Evolutionary conservation across 2,888 invertebrate genomes (phyloP).

Genomic region (Smittia sp.): DNA sequence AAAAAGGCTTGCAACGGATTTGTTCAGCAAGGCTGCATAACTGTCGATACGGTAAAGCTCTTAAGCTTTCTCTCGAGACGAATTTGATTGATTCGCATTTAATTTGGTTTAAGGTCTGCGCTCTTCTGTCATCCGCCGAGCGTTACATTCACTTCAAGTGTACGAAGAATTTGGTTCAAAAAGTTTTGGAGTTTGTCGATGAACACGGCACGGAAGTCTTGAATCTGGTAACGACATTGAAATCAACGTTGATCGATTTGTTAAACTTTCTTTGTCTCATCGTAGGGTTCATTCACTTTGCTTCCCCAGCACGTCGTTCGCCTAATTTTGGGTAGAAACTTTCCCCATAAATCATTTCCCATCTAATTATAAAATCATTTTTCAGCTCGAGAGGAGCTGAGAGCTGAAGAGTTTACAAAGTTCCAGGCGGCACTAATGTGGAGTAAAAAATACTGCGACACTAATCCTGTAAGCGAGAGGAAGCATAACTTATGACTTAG

Average conservation of each 20-base stretch:
- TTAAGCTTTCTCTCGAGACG: too few species aligned
- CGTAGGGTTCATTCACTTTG: conserved; percentile 61
- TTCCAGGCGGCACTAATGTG: conserved; percentile 72
- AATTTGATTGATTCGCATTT: too few species aligned
- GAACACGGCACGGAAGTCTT: conserved; percentile 65
- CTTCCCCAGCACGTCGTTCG: conserved; percentile 69
- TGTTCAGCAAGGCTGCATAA: conserved; percentile 70
- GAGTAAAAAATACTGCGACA: conserved; percentile 71
- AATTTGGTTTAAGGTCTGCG: conserved; percentile 56
- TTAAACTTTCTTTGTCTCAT: neutral
- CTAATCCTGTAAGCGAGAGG: conserved; percentile 49
- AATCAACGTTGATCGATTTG: too few species aligned
- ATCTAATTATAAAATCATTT: too few species aligned
- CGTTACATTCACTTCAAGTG: conserved; percentile 73
- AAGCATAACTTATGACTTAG: neutral
- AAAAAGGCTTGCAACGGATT: conserved; percentile 68
- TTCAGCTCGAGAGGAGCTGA: conserved; percentile 63
- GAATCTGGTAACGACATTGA: neutral
- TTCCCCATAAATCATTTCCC: too few species aligned
- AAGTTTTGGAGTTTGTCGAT: conserved; percentile 70
- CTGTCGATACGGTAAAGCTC: conserved; percentile 61
- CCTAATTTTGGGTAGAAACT: conserved; percentile 58
- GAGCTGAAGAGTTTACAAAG: conserved; percentile 70
- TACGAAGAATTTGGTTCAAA: conserved; percentile 69
- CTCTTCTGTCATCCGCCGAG: conserved; percentile 69